phyloP scores from a whole-genome alignment of 2,888 invertebrate species.

The Tricholauxania praeusta region DNA sequence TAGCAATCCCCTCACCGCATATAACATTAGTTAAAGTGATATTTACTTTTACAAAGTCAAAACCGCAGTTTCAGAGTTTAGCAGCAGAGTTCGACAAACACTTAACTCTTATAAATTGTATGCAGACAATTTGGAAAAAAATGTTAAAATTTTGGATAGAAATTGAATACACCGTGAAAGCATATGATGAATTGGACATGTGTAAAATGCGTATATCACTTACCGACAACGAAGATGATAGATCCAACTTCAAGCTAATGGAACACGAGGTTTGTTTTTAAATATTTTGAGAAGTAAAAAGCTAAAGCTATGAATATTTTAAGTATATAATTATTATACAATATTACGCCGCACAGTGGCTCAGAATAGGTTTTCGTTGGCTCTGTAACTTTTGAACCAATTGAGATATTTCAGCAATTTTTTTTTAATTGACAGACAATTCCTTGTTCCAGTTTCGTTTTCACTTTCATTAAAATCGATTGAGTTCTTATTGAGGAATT shows the following conservation, averaged over 20 bases:
- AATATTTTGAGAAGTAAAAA: not conserved
- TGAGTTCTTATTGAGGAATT: too few relatives aligned
- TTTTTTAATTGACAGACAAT: too few relatives aligned
- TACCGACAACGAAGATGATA: constrained; percentile 54
- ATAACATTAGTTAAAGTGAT: constrained; percentile 72
- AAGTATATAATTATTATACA: too few relatives aligned
- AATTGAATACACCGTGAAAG: constrained; percentile 68
- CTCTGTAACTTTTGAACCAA: too few relatives aligned
- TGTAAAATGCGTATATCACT: constrained; percentile 72
- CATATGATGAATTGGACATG: constrained; percentile 80
- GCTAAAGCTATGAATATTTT: not conserved
- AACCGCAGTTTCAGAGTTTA: constrained; percentile 50
- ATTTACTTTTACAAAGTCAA: constrained; percentile 65
- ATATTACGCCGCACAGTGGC: too few relatives aligned
- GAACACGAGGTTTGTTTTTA: constrained; percentile 48
- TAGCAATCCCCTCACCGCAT: constrained; percentile 74
- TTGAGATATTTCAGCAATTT: too few relatives aligned
- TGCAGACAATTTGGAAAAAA: constrained; percentile 74
- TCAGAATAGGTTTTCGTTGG: too few relatives aligned
- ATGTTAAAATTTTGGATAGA: constrained; percentile 66
- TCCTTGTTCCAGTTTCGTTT: too few relatives aligned
- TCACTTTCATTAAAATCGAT: too few relatives aligned
- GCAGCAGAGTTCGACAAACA: constrained; percentile 48
- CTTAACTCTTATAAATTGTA: constrained; percentile 70
- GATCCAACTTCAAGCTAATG: constrained; percentile 55